Base-by-base conservation (phyloP, 2,113 vertebrate species). In the Cygnus atratus region DNA sequence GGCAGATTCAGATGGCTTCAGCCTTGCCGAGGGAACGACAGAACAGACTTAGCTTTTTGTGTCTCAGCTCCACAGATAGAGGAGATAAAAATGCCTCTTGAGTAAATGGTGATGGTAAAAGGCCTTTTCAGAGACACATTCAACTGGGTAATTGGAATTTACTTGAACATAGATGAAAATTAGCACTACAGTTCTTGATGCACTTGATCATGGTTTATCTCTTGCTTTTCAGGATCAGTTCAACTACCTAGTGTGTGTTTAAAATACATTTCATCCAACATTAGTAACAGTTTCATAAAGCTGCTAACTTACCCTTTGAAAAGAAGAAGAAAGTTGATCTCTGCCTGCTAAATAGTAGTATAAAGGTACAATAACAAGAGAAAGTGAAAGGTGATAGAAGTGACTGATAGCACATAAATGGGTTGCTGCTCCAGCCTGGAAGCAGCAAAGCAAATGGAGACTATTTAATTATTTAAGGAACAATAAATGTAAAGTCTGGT, bases 381-480 rank as follows among this genome's bases (percentile, higher is more conserved):
- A 57, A 92, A 78, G 39, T 35, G 21, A 89, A 84, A 84, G 70
- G 37, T 33, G 31, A 29, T 39, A 29, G 35, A 84, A 91, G 41
- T 46, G 59, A 71, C 8, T 57, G 77, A 26, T 68, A 87, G 57
- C 41, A 81, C 46, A 9, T 71, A 81, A 90, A 80, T 89, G 68
- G 52, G 63, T 77, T 90, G 63, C n/a, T 88, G 3, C 17, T 76
- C 12, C 72, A 59, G 12, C 39, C 55, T 76, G 62, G 58, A 72
- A 95, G 58, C 50, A 71, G 59, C 41, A 85, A 83, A 73, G 87
- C 50, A 95, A 96, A 80, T 79, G 78, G 46, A 91, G 37, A n/a
- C 67, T 85, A 43, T 76, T 95, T 82, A 91, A 95, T 95, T 92
- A 93, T 81, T 94, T 85, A 95, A 67, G 68, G 55, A 95, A 90